Conservation (phyloP, 1,140 invertebrate species). For the Drosophila baimaii region DNA sequence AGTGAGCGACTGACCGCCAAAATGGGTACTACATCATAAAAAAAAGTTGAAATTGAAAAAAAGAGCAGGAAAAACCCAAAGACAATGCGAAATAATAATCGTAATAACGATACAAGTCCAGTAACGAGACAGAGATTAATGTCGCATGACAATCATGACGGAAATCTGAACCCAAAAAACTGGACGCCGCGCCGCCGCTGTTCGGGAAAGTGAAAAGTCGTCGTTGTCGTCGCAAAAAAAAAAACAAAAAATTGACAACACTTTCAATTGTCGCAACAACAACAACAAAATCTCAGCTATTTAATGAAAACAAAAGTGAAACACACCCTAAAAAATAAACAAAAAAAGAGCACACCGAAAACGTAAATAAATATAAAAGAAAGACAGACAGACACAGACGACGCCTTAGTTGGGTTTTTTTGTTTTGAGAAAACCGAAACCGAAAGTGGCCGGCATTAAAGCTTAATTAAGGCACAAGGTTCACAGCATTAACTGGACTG, state of each 20-base stretch:
- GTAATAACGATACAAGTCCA: conserved; percentile 59
- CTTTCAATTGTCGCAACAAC: conserved; percentile 57
- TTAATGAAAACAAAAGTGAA: conserved; percentile 65
- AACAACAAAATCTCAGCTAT: conserved; percentile 21
- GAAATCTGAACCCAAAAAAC: conserved; percentile 50
- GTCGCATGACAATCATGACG: conserved; percentile 68
- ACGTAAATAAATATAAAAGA: conserved; percentile 27
- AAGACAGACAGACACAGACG: conserved; percentile 5
- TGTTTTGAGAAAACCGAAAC: conserved; percentile 27
- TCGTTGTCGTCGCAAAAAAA: conserved; percentile 35
- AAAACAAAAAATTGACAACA: conserved; percentile 66
- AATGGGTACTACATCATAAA: conserved; percentile 11
- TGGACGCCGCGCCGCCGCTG: conserved; percentile 35
- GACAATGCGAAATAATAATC: conserved; percentile 60
- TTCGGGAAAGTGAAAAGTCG: conserved; percentile 52
- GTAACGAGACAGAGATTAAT: conserved; percentile 62
- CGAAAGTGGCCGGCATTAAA: conserved; percentile 57
- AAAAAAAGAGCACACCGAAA: neutral
- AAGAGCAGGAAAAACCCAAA: conserved; percentile 1
- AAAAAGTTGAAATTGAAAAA: conserved; percentile 5
- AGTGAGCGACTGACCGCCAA: conserved; percentile 29
- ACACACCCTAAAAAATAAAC: conserved; percentile 16
- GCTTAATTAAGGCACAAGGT: conserved; percentile 60
- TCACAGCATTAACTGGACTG: conserved; percentile 45
- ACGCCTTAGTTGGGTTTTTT: conserved; percentile 28